Base-by-base conservation (phyloP, 2,797 vertebrate genomes). In the Pangasius krempfi region DNA sequence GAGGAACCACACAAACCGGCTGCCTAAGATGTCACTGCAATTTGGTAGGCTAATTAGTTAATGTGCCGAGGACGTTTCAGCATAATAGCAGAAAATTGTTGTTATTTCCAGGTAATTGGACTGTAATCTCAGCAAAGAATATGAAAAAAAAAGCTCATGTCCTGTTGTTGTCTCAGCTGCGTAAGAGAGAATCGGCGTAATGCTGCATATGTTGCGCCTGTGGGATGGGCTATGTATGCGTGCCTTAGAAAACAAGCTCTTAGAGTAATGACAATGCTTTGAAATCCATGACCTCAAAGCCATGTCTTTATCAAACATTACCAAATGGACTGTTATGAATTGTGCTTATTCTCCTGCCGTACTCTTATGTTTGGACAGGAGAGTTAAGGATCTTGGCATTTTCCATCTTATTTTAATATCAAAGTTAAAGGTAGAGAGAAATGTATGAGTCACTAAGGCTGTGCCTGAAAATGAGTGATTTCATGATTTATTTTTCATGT, bases 71-170 rank as follows among this genome's bases (percentile, higher is more conserved):
- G 90, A 88, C 88, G 89, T 91, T 90, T 85, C 72, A 86, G 62
- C 82, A 68, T 92, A 90, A 92, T 91, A 84, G 90, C 82, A 87
- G 89, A 92, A 91, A 93, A 91, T 93, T 87, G 72, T 86, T 54
- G 80, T 84, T 84, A 90, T 90, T 93, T 91, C 50, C 89, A 40
- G 30, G 79, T 80, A 91, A 79, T 92, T 86, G 88, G 80, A 47
- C 86, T 88, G 87, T 86, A 89, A 88, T 93, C 88, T 88, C 37
- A 84, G 87, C 18, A 78, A 90, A 85, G 62, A 89, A 89, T 85
- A 89, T 64, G 27, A 13, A 52, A 54, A 62, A 82, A 30, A 30
- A 16, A n/a, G 25, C 30, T 52, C 52, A 47, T 85, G 54, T 60
- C 4, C 52, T 27, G 30, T 68, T 92, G 88, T 87, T 89, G 88